phyloP scores from a whole-genome alignment of 92 coral and sea anemone genomes.

The Porites evermanni region DNA sequence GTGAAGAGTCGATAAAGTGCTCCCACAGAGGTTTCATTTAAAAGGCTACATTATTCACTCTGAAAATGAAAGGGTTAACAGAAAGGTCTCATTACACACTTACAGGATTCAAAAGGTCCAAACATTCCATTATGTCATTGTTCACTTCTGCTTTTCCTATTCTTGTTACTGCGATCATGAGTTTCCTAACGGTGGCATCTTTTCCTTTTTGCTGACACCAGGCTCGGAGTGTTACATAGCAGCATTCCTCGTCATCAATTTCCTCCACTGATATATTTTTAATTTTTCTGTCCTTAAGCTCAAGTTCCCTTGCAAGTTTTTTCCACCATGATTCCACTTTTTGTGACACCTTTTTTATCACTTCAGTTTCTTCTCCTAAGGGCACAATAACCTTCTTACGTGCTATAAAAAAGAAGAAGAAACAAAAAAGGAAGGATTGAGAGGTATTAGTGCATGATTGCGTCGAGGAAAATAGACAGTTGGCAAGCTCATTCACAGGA shows the following conservation, averaged over 20 bases:
- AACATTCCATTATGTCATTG: background rate
- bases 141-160: conserved; percentile 25
- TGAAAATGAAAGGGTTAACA: no score
- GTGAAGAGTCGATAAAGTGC: no score
- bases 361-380: background rate
- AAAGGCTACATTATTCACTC: no score
- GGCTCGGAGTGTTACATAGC: background rate
- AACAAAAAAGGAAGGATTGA: background rate
- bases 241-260: background rate
- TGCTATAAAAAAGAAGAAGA: background rate
- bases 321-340: conserved; percentile 11
- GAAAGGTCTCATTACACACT: no score
- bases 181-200: conserved; percentile 15
- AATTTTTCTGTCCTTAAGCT: background rate
- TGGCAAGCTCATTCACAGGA: no score
- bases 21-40: no score
- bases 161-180: conserved; percentile 12
- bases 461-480: no score
- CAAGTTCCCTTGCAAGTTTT: conserved; percentile 12
- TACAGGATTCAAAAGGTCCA: background rate
- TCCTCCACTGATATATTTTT: conserved; percentile 8
- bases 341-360: background rate
- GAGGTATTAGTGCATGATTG: background rate
- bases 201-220: conserved; percentile 26
- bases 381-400: background rate